Conservation (phyloP, 2,888 invertebrate species). For the Cacoxenus indagator region DNA sequence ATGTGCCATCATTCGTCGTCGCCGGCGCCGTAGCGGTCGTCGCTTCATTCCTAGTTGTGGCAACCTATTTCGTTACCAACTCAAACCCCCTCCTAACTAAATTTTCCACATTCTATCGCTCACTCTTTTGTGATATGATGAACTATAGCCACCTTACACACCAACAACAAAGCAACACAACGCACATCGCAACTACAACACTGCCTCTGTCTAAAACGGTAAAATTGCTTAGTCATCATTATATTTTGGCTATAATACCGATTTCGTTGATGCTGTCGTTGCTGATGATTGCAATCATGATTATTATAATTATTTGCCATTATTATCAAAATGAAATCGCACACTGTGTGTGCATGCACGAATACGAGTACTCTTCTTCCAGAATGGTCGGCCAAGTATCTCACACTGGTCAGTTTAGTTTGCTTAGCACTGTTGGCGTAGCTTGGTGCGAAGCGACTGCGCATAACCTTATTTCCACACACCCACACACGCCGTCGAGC, state of each 20-base stretch:
- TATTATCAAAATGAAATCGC: conserved; percentile 65
- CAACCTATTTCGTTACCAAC: too few relatives aligned
- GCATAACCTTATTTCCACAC: conserved; percentile 53
- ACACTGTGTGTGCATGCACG: conserved; percentile 32
- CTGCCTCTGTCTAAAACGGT: conserved; percentile 54
- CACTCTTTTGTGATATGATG: conserved; percentile 1
- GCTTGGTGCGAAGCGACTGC: not conserved
- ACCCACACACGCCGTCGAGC: conserved; percentile 39
- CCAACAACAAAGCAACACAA: conserved; percentile 20
- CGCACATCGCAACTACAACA: not conserved
- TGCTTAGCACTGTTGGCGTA: too few relatives aligned
- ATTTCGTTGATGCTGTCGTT: conserved; percentile 13
- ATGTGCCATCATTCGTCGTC: conserved; percentile 42
- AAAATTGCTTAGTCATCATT: conserved; percentile 57
- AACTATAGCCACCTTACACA: conserved; percentile 25
- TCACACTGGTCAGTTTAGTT: not conserved
- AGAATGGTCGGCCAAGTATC: too few relatives aligned
- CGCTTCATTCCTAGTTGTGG: conserved; percentile 34
- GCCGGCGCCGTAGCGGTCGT: too few relatives aligned
- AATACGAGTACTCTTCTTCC: too few relatives aligned
- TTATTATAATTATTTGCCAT: conserved; percentile 64
- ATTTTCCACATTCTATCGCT: not conserved
- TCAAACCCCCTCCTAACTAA: not conserved
- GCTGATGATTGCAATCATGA: conserved; percentile 61
- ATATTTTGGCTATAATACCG: conserved; percentile 19